phyloP scores from a whole-genome alignment of 2,113 vertebrate genomes.

The Plotosus lineatus region DNA sequence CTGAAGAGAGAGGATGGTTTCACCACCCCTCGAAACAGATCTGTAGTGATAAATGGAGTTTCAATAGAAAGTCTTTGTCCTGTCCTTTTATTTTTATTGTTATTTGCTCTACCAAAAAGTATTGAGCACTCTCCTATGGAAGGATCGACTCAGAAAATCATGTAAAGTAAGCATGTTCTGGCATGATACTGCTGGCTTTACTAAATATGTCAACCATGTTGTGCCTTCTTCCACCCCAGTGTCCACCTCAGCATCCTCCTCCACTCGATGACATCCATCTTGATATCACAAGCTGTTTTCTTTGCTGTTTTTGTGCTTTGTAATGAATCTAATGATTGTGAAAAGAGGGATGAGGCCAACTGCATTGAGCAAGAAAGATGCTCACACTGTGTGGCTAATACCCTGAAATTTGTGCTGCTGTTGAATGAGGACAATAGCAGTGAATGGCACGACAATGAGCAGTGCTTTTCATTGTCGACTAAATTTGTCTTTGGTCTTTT shows the following conservation, averaged over 20 bases:
- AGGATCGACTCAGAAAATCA: too few relatives aligned
- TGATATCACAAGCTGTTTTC: conserved; percentile 52
- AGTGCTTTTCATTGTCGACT: conserved; percentile 55
- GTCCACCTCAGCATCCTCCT: conserved; percentile 17
- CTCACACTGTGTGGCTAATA: conserved; percentile 52
- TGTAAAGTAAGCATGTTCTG: background rate
- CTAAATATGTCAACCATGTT: background rate
- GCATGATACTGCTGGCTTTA: background rate
- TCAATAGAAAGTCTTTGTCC: too few relatives aligned
- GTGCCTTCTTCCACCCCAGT: background rate
- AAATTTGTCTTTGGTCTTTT: conserved; percentile 54
- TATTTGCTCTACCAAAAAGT: too few relatives aligned
- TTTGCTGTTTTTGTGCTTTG: conserved; percentile 47
- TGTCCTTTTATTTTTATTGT: too few relatives aligned
- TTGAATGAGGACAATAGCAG: conserved; percentile 48
- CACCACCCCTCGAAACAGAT: too few relatives aligned
- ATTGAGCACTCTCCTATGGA: too few relatives aligned
- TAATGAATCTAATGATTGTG: conserved; percentile 54
- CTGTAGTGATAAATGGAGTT: too few relatives aligned
- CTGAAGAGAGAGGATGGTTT: too few relatives aligned
- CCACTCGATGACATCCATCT: conserved; percentile 40
- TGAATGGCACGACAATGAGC: conserved; percentile 54
- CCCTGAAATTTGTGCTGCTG: conserved; percentile 44
- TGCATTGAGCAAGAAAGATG: conserved; percentile 46
- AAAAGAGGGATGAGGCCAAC: conserved; percentile 45